Conservation (phyloP, 2,797 vertebrate species). For the Nannoperca obscura region DNA sequence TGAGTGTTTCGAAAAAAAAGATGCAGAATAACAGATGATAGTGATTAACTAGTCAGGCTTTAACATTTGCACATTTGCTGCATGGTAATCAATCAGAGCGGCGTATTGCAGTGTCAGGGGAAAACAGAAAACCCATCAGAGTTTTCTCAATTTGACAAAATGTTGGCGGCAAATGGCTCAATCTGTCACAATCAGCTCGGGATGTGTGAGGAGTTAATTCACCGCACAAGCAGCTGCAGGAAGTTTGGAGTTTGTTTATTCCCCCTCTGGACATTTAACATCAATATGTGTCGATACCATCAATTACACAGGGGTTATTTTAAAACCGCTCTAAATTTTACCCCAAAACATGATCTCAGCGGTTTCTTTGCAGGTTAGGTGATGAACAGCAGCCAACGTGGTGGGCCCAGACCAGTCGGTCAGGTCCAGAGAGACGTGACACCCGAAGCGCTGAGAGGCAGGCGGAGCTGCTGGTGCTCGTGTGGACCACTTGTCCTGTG, state of each 20-base stretch:
- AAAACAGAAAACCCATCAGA: conserved; percentile 29
- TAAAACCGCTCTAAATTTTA: not conserved
- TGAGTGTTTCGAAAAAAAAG: conserved; percentile 17
- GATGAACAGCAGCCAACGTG: not conserved
- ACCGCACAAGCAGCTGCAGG: not conserved
- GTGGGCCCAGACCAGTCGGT: not conserved
- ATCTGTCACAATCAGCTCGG: conserved; percentile 46
- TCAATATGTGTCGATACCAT: not conserved
- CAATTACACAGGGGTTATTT: not conserved
- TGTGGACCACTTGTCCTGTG: not conserved
- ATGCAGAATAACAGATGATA: conserved; percentile 40
- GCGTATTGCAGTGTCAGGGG: conserved; percentile 21
- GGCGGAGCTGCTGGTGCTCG: not conserved
- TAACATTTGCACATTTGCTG: conserved; percentile 36
- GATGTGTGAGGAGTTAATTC: conserved; percentile 30
- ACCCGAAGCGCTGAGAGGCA: too few species aligned
- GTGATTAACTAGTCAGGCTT: conserved; percentile 49
- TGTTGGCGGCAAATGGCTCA: conserved; percentile 20
- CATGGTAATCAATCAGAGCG: conserved; percentile 56
- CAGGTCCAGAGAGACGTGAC: too few species aligned
- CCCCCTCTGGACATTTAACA: conserved; percentile 1
- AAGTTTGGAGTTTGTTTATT: conserved; percentile 8
- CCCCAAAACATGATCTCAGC: not conserved
- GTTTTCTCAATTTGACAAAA: conserved; percentile 26
- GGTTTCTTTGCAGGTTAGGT: not conserved